Conservation (phyloP, 2,797 vertebrate genomes). For the Melanotaenia boesemani region DNA sequence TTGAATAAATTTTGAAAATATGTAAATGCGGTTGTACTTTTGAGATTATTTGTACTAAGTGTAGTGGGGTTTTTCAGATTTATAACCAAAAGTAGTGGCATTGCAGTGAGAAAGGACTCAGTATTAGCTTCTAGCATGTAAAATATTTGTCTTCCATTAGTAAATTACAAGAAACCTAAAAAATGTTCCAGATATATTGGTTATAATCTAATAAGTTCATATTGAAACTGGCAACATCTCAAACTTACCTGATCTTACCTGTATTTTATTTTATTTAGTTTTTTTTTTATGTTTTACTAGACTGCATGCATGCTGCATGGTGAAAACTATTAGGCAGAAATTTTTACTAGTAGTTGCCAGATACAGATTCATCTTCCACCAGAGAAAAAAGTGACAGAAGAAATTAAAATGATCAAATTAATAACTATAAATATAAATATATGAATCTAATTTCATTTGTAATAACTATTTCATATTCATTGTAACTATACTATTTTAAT, state of each 20-base stretch:
- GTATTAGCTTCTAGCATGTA: not conserved
- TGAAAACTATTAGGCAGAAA: no score
- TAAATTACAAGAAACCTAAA: not conserved
- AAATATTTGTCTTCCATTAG: not conserved
- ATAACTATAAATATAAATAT: no score
- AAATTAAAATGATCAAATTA: no score
- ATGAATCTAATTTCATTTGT: no score
- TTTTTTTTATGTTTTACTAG: not conserved
- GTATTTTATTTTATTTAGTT: no score
- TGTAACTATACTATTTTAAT: no score
- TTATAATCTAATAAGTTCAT: not conserved
- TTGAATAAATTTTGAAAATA: slow-evolving; percentile 61
- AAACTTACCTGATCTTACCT: no score
- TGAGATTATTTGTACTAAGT: slow-evolving; percentile 15
- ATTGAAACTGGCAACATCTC: not conserved
- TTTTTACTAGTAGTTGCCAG: no score
- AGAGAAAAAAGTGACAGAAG: no score
- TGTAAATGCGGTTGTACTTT: not conserved
- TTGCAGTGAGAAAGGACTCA: not conserved
- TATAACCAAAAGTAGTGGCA: not conserved
- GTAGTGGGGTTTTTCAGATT: not conserved
- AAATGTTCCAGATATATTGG: not conserved
- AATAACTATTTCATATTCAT: no score
- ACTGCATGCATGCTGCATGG: no score
- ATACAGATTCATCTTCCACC: no score